Evolutionary conservation across 2,113 vertebrate genomes (phyloP).

Genomic region (Clarias magur): DNA sequence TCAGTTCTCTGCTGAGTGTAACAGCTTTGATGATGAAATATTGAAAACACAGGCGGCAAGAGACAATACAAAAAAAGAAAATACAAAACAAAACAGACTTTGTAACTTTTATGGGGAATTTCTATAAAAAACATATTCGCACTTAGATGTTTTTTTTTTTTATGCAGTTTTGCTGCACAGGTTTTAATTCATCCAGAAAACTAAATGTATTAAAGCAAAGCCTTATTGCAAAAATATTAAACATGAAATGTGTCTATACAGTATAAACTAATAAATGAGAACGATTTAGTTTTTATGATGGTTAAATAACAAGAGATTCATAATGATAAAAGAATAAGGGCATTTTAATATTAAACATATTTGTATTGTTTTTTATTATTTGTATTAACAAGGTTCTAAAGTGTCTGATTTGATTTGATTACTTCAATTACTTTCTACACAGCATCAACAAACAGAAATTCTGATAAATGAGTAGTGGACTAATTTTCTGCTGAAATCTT

Average conservation of each 20-base stretch:
- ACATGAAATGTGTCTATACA: not conserved
- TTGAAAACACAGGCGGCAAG: not conserved
- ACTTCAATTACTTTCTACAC: not conserved
- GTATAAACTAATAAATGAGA: too few relatives aligned
- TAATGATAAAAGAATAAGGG: not conserved
- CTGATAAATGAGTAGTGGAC: too few relatives aligned
- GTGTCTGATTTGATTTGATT: not conserved
- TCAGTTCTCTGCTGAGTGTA: not conserved
- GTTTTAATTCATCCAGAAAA: too few relatives aligned
- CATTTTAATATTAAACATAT: not conserved
- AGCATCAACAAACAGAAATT: too few relatives aligned
- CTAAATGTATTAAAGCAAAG: too few relatives aligned
- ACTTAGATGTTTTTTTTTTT: too few relatives aligned
- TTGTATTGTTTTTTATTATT: not conserved
- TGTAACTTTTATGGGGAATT: not conserved
- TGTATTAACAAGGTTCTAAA: not conserved
- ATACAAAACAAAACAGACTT: not conserved
- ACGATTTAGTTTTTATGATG: too few relatives aligned
- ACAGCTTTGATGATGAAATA: not conserved
- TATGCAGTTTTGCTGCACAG: too few relatives aligned
- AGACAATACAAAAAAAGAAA: not conserved
- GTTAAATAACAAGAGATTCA: not conserved
- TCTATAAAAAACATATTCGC: not conserved
- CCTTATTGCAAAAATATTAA: not conserved
- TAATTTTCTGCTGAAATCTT: too few relatives aligned